Evolutionary conservation across 2,113 vertebrate species (phyloP).

Genomic region (Pagrus major): DNA sequence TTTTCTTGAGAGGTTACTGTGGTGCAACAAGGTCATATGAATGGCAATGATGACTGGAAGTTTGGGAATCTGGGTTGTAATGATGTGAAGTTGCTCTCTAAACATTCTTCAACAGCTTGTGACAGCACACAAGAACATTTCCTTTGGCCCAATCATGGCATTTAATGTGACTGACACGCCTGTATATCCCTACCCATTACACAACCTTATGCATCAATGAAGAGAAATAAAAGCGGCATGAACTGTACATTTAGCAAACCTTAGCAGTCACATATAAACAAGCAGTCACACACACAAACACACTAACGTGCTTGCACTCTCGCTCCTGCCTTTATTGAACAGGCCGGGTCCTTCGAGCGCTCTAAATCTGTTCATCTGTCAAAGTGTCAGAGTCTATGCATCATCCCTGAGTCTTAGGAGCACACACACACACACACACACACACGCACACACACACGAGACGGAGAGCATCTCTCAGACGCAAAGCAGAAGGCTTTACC

Average conservation of each 20-base stretch:
- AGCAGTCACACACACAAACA: conserved; percentile 36
- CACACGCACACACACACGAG: conserved; percentile 42
- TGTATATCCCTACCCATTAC: conserved; percentile 40
- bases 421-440: conserved; percentile 56
- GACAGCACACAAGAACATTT: not conserved
- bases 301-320: conserved; percentile 55
- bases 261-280: conserved; percentile 61
- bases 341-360: conserved; percentile 79
- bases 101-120: conserved; percentile 15
- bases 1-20: not conserved
- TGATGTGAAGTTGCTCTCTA: not conserved
- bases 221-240: conserved; percentile 61
- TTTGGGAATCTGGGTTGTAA: not conserved
- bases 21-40: not conserved
- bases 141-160: conserved; percentile 27
- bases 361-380: conserved; percentile 87
- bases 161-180: conserved; percentile 35
- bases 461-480: conserved; percentile 71
- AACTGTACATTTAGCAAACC: conserved; percentile 65
- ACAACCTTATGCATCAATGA: conserved; percentile 51
- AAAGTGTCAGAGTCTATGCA: conserved; percentile 84
- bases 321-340: conserved; percentile 80
- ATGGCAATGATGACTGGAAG: conserved; percentile 2
- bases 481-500: conserved; percentile 75
- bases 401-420: conserved; percentile 75